Evolutionary conservation across 2,113 vertebrate genomes (phyloP).

Genomic region (Misgurnus mizolepis): DNA sequence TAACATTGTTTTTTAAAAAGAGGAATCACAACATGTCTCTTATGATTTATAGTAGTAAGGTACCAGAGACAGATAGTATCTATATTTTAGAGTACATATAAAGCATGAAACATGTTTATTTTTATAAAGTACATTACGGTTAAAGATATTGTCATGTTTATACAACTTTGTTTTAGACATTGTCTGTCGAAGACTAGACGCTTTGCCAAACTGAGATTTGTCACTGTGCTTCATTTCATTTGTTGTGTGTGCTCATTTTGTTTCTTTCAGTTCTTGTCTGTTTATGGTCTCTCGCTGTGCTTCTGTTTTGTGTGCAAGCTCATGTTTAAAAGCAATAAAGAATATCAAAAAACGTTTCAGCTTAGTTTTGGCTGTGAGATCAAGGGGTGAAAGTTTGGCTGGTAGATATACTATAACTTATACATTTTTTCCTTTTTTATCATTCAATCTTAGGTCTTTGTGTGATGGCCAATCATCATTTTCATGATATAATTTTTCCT

Average conservation of each 20-base stretch:
- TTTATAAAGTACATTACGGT: conserved; percentile 72
- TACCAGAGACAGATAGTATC: conserved; percentile 72
- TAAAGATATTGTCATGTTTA: conserved; percentile 60
- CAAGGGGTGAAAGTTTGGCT: too few species aligned
- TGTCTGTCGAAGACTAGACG: conserved; percentile 67
- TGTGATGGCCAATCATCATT: too few species aligned
- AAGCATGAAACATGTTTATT: conserved; percentile 80
- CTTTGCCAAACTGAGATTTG: conserved; percentile 66
- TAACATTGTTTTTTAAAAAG: conserved; percentile 69
- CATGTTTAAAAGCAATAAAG: conserved; percentile 83
- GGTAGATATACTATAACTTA: too few species aligned
- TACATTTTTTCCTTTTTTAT: too few species aligned
- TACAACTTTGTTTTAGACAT: conserved; percentile 55
- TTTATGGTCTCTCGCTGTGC: conserved; percentile 72
- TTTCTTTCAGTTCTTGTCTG: conserved; percentile 59
- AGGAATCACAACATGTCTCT: conserved; percentile 62
- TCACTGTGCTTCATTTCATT: conserved; percentile 70
- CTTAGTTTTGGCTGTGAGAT: conserved; percentile 30
- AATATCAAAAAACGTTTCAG: conserved; percentile 64
- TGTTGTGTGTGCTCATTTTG: conserved; percentile 60
- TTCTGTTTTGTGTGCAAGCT: conserved; percentile 75
- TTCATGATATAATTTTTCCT: too few species aligned
- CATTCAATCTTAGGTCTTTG: too few species aligned
- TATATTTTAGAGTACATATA: conserved; percentile 77
- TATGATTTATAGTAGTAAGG: conserved; percentile 76